These are phyloP conservation scores for Psophia crepitans DNA, from an alignment of 2,113 vertebrate species.

Conservation along the genomic window DNA sequence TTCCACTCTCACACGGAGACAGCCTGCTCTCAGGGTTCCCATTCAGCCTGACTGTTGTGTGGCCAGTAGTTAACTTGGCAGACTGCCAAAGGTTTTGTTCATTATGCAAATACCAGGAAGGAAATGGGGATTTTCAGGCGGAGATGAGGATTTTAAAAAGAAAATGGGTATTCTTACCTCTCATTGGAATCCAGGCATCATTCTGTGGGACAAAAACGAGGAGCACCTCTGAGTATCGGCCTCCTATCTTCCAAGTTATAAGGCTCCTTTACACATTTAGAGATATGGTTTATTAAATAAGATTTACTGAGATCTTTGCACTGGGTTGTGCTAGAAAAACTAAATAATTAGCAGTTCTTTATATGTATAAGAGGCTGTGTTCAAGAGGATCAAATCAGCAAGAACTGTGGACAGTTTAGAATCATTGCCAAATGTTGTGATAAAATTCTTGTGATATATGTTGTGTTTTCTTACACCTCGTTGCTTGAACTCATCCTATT, in stretches of 20 bases:
- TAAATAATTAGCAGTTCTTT: not conserved
- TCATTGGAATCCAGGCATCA: not conserved
- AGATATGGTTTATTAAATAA: not conserved
- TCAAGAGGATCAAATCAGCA: not conserved
- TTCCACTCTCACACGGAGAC: not conserved
- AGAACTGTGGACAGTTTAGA: not conserved
- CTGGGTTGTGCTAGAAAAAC: not conserved
- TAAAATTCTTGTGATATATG: not conserved
- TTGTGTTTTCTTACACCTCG: not conserved
- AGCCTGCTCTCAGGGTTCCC: not conserved
- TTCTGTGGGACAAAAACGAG: not conserved
- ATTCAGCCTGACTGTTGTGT: not conserved
- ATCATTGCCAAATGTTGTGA: not conserved
- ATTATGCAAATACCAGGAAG: slow-evolving; percentile 32
- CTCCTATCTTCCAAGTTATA: not conserved
- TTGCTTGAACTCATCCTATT: not conserved
- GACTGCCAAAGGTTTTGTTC: not conserved
- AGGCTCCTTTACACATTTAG: not conserved
- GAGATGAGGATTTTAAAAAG: not conserved
- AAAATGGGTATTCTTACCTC: not conserved
- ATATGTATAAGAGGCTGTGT: not conserved
- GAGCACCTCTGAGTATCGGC: not conserved
- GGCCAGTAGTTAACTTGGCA: not conserved
- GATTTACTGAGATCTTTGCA: not conserved
- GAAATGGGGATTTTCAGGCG: slow-evolving; percentile 21